Base-by-base conservation (phyloP, 1,140 invertebrate species). In the Drosophila athabasca region DNA sequence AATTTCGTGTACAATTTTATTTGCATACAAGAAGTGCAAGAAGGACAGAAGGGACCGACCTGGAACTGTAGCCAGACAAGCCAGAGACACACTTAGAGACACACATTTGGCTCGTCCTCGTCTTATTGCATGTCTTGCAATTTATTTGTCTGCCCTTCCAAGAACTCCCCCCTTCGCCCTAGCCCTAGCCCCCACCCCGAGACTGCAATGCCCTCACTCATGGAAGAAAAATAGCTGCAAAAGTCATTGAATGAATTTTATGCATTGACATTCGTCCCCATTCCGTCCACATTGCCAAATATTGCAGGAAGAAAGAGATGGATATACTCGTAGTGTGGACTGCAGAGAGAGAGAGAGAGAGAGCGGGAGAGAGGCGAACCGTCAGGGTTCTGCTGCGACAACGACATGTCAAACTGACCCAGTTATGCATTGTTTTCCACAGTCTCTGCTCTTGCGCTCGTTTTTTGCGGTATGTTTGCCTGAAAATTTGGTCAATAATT, bases 401-500 rank as follows among this genome's bases (percentile, higher is more conserved):
- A 79, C 82, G 61, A 76, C 82, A 88, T 88, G 79, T 87, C 82
- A 87, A 87, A 88, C 76, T 88, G 82, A 87, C 82, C 82, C 79
- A 87, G 79, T 87, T 87, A 79, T 88, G 66, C 66, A 79, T 66
- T 69, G 62, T 55, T 53, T 62, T 65, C 74, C 67, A 74, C 70
- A 85, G 81, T 70, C 65, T 70, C 65, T 87, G 82, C 82, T 87
- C 78, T 85, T 87, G 83, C 52, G 70, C 82, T 85, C 66, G 59
- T 85, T 85, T 84, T 76, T 65, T 82, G 82, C 74, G 82, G 82
- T 68, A 39, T 87, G 74, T 78, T 77, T 75, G 82, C 82, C 64
- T 76, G 82, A 87, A 85, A 87, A 85, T 85, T 85, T 87, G 83
- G 82, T 85, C 82, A 85, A 85, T 85, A 87, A 85, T 85, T 85